A percentile compares a stretch with the other conserved stretches of the same genome.
These are phyloP conservation scores for Selenia dentaria DNA, from an alignment of 2,888 invertebrate genomes.

Conservation along the genomic window DNA sequence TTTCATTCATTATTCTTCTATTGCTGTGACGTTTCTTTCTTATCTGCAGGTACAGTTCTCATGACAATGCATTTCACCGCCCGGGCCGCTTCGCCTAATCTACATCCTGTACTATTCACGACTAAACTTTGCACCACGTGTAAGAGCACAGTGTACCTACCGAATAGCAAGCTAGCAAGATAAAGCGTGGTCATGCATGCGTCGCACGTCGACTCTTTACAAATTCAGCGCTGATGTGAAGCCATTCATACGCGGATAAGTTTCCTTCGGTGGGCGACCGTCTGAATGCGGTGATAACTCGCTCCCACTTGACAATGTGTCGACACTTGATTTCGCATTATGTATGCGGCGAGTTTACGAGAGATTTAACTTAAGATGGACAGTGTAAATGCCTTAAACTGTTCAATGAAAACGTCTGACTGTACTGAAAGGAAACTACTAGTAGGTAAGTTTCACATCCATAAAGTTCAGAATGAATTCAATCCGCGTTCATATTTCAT, in stretches of 20 bases:
- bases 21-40: not conserved
- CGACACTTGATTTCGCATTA: conserved; percentile 60
- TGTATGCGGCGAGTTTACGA: conserved; percentile 18
- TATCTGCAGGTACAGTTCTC: conserved; percentile 14
- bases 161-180: conserved; percentile 46
- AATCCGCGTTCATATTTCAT: conserved; percentile 1
- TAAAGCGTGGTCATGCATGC: conserved; percentile 74
- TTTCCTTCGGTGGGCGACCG: conserved; percentile 67
- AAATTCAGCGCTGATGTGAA: conserved; percentile 76
- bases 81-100: conserved; percentile 43
- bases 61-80: conserved; percentile 28
- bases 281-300: conserved; percentile 72
- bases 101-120: conserved; percentile 51
- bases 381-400: not conserved
- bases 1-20: not conserved
- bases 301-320: conserved; percentile 60
- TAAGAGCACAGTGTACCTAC: conserved; percentile 41
- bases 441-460: conserved; percentile 5
- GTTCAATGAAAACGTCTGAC: not conserved
- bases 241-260: conserved; percentile 75
- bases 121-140: conserved; percentile 55
- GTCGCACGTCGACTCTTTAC: conserved; percentile 80
- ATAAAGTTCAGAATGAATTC: conserved; percentile 1
- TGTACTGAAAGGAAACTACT: too few relatives aligned
- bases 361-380: conserved; percentile 8